Base-by-base conservation (phyloP, 2,113 vertebrate species). In the Oceanites oceanicus region DNA sequence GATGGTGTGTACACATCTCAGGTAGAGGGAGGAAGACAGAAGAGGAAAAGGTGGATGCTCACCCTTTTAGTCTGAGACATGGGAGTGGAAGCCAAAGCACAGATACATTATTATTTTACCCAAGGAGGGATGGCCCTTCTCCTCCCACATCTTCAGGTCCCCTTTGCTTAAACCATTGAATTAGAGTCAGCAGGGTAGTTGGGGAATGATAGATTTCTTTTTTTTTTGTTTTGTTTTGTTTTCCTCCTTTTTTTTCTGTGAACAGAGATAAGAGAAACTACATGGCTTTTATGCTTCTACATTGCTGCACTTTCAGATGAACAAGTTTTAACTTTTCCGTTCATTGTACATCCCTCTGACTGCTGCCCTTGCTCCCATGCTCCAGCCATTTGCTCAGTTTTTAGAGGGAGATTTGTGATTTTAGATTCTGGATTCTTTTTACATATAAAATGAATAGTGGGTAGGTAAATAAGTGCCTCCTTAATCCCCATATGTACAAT, bases 291-390 rank as follows among this genome's bases (percentile, higher is more conserved):
- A 18, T 87, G 19, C 52, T 78, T 85, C 30, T 86, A 3, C 7
- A 10, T 62, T 66, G 19, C 25, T 86, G 14, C 26, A 8, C 30
- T 88, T 80, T 29, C 45, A 77, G 13, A 53, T 34, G 23, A 56
- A 23, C 3, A 67, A n/a, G 3, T 49, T 68, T n/a, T 61, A 66
- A 63, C 7, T 34, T 71, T 11, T 26, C 0, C 0, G 5, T 45
- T 88, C 17, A 13, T 55, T 50, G 70, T 78, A n/a, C 11, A 1
- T 55, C 49, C 25, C 63, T 74, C 16, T 50, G 45, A 38, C 25
- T 55, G 29, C 40, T 90, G 42, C 27, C 27, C 8, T 27, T 79
- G 22, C 36, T 76, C 23, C 63, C 8, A 2, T 15, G 17, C 25
- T 73, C 18, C 42, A 74, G 36, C 18, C 27, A 15, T 49, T 90